A percentile compares a stretch with the other conserved stretches of the same genome.
Evolutionary conservation across 2,113 vertebrate species (phyloP).

Genomic region (Pimephales promelas): DNA sequence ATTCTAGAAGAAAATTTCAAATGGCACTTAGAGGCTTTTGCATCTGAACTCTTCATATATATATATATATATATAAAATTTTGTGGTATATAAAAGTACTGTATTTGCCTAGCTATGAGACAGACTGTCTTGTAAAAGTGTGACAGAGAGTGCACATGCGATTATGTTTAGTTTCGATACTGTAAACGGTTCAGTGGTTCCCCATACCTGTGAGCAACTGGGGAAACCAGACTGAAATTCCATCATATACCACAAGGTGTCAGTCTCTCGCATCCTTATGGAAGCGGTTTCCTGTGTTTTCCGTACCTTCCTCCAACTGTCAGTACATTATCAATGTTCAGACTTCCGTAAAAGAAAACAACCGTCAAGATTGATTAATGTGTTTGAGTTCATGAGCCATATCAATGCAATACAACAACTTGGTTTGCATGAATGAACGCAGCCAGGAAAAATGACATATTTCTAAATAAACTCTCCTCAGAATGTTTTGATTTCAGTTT

Average conservation of each 20-base stretch:
- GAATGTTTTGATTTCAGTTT: neutral
- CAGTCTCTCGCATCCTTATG: neutral
- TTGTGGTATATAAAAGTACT: too few relatives aligned
- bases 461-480: neutral
- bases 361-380: neutral
- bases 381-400: neutral
- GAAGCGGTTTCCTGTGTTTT: slow-evolving; percentile 5
- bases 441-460: neutral
- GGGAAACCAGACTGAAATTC: neutral
- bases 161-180: too few relatives aligned
- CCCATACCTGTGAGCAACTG: too few relatives aligned
- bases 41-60: too few relatives aligned
- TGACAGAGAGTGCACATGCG: too few relatives aligned
- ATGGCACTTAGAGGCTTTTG: too few relatives aligned
- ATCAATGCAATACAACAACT: neutral
- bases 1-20: too few relatives aligned
- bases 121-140: too few relatives aligned
- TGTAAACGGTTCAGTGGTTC: too few relatives aligned
- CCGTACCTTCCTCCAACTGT: neutral
- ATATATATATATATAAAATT: too few relatives aligned
- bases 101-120: too few relatives aligned
- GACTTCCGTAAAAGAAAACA: slow-evolving; percentile 6
- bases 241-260: neutral
- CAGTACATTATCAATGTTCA: neutral
- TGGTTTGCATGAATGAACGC: neutral